Evolutionary conservation across 2,888 invertebrate genomes (phyloP), one percentile per base, ranked within the genome.

Genomic region (Gymnosoma rotundatum): DNA sequence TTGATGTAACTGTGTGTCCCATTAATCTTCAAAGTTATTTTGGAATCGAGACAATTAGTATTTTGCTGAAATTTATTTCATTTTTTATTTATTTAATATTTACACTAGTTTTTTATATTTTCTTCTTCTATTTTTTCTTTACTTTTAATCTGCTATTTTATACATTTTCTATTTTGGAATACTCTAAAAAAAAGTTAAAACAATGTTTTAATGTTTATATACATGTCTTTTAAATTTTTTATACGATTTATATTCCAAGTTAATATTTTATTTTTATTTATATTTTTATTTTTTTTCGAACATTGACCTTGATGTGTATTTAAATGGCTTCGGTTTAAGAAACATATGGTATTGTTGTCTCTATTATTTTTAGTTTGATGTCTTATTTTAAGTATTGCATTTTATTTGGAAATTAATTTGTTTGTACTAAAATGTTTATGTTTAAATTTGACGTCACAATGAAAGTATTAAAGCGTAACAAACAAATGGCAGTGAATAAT

Each of bases 251-350:
- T 78, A 54, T 78, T 73, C 16, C 50, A 20, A 52, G 42, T 70
- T 63, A 60, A 50, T 60, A 54, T 48, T 48, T 48, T 16, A n/a
- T 10, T 42, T 42, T 12, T 42, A 16, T 63, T 58, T 74, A n/a
- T 58, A n/a, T 42, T 32, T 21, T 72, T 58, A 25, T 12, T 61
- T 21, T 50, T 72, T 56, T 72, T 78, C 61, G 66, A 76, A 42
- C 83, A 83, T 80, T 83, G 79, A 83, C 83, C 83, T 85, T 85
- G 78, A 82, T 64, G 38, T 54, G 54, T 61, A 42, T 58, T 66
- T 70, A 78, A 61, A 82, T 78, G 48, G 72, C 21, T 38, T 36
- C 50, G 8, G 14, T 75, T 48, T 58, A 18, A 18, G 45, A 63
- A 75, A 60, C 72, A 73, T 60, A 66, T 78, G 64, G 50, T 10